phyloP scores from a whole-genome alignment of 2,797 vertebrate genomes.

The Cygnus olor region DNA sequence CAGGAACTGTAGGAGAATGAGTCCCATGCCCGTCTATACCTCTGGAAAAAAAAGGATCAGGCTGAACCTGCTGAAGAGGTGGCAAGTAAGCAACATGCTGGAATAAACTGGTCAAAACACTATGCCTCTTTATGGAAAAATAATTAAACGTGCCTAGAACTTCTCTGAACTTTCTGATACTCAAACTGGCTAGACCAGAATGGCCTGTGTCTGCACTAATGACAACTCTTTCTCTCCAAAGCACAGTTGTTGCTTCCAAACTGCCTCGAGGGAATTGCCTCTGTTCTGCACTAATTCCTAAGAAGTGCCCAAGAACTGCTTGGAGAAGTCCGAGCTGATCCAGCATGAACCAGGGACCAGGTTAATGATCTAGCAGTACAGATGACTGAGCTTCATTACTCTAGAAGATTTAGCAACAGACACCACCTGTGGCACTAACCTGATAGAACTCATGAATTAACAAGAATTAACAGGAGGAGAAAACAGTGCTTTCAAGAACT shows the following conservation, averaged over 20 bases:
- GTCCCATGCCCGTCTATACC: accelerated
- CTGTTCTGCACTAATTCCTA: neutral
- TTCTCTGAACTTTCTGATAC: neutral
- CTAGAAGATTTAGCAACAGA: neutral
- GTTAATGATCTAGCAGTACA: neutral
- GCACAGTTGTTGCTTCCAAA: neutral
- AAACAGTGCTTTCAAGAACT: neutral
- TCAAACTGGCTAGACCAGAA: neutral
- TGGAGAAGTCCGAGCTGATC: neutral
- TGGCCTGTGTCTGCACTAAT: neutral
- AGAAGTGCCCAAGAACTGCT: neutral
- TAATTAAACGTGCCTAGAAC: neutral
- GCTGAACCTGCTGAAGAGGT: neutral
- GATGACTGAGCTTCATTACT: neutral
- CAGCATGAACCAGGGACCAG: neutral
- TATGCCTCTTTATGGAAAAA: neutral
- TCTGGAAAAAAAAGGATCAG: neutral
- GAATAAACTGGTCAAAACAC: neutral
- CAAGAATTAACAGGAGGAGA: neutral
- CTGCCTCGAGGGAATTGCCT: neutral
- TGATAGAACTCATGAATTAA: neutral
- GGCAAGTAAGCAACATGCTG: neutral
- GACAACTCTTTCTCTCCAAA: neutral
- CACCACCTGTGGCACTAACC: neutral
- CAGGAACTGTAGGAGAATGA: neutral